Conservation (phyloP, 2,888 invertebrate species). For the Chrysina gloriosa region DNA sequence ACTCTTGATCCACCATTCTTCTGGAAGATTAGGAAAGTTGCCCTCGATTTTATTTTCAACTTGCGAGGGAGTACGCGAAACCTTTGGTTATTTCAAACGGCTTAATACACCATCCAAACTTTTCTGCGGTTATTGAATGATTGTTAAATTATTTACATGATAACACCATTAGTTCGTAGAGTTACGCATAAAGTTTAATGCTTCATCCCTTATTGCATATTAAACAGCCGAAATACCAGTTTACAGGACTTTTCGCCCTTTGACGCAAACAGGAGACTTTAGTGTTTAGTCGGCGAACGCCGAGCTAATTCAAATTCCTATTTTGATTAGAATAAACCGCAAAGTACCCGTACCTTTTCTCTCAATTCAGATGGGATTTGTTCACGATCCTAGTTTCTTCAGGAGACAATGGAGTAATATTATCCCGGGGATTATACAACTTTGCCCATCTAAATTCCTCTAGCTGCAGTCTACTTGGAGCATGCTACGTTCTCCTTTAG, state of each 20-base stretch:
- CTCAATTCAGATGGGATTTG: neutral
- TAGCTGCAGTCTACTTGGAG: no score
- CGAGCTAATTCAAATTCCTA: slow-evolving; percentile 2
- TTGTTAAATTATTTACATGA: slow-evolving; percentile 1
- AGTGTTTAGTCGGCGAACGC: neutral
- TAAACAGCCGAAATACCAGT: neutral
- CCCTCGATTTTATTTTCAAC: no score
- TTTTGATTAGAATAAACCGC: slow-evolving; percentile 3
- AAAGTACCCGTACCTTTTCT: neutral
- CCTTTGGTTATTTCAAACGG: neutral
- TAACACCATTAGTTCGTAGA: neutral
- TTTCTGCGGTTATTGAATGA: neutral
- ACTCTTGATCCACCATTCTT: no score
- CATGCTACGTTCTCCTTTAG: no score
- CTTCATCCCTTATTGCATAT: neutral
- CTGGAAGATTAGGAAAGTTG: no score
- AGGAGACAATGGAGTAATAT: slow-evolving; percentile 3
- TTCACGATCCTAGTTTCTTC: slow-evolving; percentile 2
- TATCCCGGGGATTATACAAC: slow-evolving; percentile 2
- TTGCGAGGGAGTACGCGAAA: no score
- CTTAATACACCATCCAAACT: neutral
- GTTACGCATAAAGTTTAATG: neutral
- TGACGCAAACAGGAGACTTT: neutral
- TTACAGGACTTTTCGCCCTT: neutral
- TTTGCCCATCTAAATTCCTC: slow-evolving; percentile 3